phyloP scores from a whole-genome alignment of 1,140 invertebrate genomes.

The Penaeus indicus region DNA sequence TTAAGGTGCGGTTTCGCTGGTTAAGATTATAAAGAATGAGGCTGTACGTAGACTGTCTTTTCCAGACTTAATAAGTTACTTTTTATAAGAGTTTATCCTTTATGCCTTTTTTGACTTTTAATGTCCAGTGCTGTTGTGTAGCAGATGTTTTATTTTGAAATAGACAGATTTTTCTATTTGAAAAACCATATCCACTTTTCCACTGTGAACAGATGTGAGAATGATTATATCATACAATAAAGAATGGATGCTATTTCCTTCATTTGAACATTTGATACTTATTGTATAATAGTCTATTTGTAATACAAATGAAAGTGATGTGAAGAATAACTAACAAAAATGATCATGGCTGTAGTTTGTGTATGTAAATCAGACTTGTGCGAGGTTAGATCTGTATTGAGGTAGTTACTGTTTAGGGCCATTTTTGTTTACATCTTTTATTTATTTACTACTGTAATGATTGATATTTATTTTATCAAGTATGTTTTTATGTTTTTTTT shows the following conservation, averaged over 20 bases:
- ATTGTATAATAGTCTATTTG: no score
- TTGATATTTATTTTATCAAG: no score
- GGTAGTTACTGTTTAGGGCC: no score
- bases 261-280: not conserved
- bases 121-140: slow-evolving; percentile 29
- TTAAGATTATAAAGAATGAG: slow-evolving; percentile 25
- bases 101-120: slow-evolving; percentile 4
- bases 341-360: no score
- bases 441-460: no score
- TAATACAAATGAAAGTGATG: no score
- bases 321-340: no score
- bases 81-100: slow-evolving; percentile 3
- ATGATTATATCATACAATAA: not conserved
- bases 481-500: no score
- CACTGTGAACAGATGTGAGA: slow-evolving; percentile 6
- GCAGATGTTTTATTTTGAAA: slow-evolving; percentile 22
- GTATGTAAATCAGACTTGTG: no score
- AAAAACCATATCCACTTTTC: slow-evolving; percentile 25
- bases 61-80: slow-evolving; percentile 20
- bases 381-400: no score
- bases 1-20: not conserved
- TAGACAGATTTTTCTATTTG: slow-evolving; percentile 30
- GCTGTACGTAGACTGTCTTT: slow-evolving; percentile 1
- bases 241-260: not conserved
- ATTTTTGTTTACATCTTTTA: no score